Percentiles rank a stretch among this genome's conserved stretches.
These are phyloP conservation scores for Dendrocopos noguchii DNA, from an alignment of 2,113 vertebrate species.

Conservation along the genomic window DNA sequence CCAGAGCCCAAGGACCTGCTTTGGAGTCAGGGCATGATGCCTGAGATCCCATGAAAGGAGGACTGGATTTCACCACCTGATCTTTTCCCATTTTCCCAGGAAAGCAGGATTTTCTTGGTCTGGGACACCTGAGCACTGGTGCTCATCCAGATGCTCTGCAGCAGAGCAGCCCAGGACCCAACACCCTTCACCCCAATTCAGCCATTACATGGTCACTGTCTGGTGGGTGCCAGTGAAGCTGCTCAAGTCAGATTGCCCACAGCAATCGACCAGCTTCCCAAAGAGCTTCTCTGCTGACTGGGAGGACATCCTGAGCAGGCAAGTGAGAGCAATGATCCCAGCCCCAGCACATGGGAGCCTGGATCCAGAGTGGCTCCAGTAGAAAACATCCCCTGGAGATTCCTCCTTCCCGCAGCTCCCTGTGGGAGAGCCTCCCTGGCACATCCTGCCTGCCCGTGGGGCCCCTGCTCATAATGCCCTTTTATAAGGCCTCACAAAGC, in stretches of 20 bases:
- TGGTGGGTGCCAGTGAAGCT: neutral
- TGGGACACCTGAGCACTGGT: neutral
- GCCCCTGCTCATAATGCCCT: conserved; percentile 33
- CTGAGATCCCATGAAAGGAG: neutral
- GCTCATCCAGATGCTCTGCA: neutral
- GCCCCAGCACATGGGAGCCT: neutral
- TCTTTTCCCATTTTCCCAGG: neutral
- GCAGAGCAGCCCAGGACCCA: neutral
- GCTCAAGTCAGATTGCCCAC: neutral
- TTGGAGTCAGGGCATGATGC: neutral
- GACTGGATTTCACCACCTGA: neutral
- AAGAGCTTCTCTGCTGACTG: neutral
- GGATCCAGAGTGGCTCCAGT: neutral
- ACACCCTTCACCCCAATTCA: neutral
- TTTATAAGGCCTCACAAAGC: conserved; percentile 66
- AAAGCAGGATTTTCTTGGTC: neutral
- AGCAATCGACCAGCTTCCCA: neutral
- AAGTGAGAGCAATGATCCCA: neutral
- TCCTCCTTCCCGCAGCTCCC: neutral
- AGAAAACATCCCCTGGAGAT: neutral
- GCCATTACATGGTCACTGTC: fast-evolving
- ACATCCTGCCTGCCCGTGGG: neutral
- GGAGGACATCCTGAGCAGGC: neutral
- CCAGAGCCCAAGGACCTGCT: neutral
- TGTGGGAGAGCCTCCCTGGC: neutral